Conservation (phyloP, 2,797 vertebrate species). For the Poecilia velifera region DNA sequence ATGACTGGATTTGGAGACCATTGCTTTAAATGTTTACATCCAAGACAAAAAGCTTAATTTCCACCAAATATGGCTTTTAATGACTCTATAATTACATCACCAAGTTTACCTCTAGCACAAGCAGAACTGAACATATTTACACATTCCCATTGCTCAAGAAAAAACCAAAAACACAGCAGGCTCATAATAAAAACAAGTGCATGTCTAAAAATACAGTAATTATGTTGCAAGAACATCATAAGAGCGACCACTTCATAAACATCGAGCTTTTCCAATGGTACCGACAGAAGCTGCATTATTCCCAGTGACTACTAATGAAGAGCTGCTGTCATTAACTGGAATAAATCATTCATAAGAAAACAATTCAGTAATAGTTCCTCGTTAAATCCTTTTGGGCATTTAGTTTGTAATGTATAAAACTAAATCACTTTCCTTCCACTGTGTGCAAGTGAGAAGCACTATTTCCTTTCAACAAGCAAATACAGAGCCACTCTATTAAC, state of each 20-base stretch:
- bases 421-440: background rate
- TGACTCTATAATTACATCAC: background rate
- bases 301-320: background rate
- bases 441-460: background rate
- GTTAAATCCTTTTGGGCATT: background rate
- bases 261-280: background rate
- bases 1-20: background rate
- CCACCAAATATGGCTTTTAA: background rate
- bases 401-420: background rate
- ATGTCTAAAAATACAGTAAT: background rate
- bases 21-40: background rate
- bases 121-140: background rate
- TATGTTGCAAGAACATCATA: background rate
- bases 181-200: background rate
- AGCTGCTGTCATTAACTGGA: background rate
- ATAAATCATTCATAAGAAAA: constrained; percentile 8
- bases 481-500: background rate
- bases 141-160: background rate
- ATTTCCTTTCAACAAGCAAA: background rate
- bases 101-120: no score
- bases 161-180: background rate
- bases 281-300: background rate
- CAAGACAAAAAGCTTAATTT: background rate
- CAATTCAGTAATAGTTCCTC: background rate
- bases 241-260: background rate